phyloP scores from a whole-genome alignment of 2,888 invertebrate species.

The Nephrotoma guestfalica region DNA sequence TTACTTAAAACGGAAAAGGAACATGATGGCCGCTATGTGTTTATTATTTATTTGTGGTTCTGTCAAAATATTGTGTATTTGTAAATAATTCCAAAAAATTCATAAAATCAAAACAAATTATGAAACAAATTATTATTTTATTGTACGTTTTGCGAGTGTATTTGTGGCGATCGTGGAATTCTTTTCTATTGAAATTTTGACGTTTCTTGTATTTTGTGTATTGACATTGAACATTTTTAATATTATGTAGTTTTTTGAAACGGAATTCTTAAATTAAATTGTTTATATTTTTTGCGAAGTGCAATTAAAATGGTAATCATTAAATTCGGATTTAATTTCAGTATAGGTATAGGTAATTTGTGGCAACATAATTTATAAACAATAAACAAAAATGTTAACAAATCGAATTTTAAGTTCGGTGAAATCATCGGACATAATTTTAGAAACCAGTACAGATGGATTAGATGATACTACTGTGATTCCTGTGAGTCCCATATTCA shows the following conservation, averaged over 20 bases:
- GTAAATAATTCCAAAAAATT: not conserved
- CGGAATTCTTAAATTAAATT: not conserved
- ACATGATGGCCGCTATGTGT: conserved; percentile 1
- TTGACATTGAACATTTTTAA: not conserved
- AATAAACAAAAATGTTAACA: not conserved
- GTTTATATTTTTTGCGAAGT: not conserved
- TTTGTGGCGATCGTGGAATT: not conserved
- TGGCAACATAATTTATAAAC: not conserved
- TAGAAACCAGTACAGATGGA: not conserved
- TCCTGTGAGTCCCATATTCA: not conserved
- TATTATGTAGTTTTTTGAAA: not conserved
- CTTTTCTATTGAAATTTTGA: not conserved
- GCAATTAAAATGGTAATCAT: not conserved
- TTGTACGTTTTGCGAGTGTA: not conserved
- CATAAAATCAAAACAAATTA: not conserved
- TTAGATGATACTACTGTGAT: not conserved
- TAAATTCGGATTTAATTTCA: not conserved
- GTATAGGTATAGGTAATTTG: not conserved
- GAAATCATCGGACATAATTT: not conserved
- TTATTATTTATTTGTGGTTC: not conserved
- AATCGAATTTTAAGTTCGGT: conserved; percentile 1
- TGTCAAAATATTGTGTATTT: not conserved
- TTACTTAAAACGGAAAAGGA: conserved; percentile 1
- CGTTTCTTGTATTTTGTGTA: not conserved
- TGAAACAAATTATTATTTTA: not conserved